Base-by-base conservation (phyloP, 2,888 invertebrate genomes). In the Chesias legatella region DNA sequence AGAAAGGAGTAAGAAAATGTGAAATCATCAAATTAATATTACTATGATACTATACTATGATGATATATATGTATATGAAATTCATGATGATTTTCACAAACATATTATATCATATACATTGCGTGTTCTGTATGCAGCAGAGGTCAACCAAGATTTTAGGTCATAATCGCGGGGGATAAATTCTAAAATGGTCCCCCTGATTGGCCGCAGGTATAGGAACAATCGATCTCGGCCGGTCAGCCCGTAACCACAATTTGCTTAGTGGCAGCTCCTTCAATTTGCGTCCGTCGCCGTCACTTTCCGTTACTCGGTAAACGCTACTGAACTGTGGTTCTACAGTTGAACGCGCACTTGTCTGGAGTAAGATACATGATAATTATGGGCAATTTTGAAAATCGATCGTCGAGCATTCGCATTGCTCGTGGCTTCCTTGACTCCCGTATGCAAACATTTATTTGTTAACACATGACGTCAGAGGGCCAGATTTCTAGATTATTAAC, bases 351-450 rank as follows among this genome's bases (percentile, higher is more conserved):
- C 70, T 78, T 72, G 73, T 75, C 75, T 75, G 65, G 68, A 82
- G 74, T 79, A 76, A 81, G 81, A 84, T 83, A 80, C 82, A 80
- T 74, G 76, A 80, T 88, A 88, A 88, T 88, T 88, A 82, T 73
- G 78, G 82, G 82, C 72, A 85, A 88, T 88, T 88, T 88, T 85
- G 77, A 85, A 84, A 88, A 86, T 79, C 83, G 84, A 83, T 82
- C 75, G 80, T 55, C 79, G 78, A 83, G 83, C 85, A 77, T 84
- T 84, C 67, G 72, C 77, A 58, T 68, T 61, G 68, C 67, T 69
- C 74, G 79, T 64, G 78, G 83, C 84, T 84, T 84, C 83, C 79
- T 75, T 78, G 63, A 60, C 70, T 70, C 61, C 56, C 67, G 69
- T 63, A 63, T 62, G 60, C 63, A 63, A 63, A 61, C 71, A 68